Conservation (phyloP, 2,888 invertebrate species). For the Prosopocoilus inquinatus region DNA sequence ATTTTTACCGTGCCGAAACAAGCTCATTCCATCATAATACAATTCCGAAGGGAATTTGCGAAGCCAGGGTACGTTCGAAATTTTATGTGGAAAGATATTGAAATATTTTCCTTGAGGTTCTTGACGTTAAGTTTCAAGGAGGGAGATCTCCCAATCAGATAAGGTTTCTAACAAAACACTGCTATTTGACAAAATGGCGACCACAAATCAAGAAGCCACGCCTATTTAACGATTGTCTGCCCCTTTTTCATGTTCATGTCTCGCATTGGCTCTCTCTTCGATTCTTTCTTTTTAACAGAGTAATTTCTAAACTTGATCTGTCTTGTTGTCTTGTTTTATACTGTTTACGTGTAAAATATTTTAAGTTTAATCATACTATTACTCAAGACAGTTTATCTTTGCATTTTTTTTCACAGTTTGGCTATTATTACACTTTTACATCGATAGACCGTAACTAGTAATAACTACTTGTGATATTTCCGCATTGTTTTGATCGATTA, state of each 20-base stretch:
- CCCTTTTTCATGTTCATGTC: slow-evolving; percentile 50
- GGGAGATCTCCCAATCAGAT: slow-evolving; percentile 54
- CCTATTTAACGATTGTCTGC: slow-evolving; percentile 51
- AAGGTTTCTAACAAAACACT: slow-evolving; percentile 53
- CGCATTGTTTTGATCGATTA: not conserved
- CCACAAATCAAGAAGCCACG: slow-evolving; percentile 53
- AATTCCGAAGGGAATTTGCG: too few relatives aligned
- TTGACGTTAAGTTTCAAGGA: slow-evolving; percentile 34
- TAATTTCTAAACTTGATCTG: slow-evolving; percentile 43
- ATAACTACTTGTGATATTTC: not conserved
- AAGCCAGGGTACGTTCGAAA: too few relatives aligned
- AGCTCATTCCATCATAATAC: too few relatives aligned
- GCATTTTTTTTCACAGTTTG: not conserved
- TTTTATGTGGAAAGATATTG: not conserved
- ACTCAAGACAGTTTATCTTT: not conserved
- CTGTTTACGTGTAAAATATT: slow-evolving; percentile 17
- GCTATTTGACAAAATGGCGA: slow-evolving; percentile 56
- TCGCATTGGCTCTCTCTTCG: slow-evolving; percentile 50
- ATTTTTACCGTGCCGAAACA: too few relatives aligned
- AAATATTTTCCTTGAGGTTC: slow-evolving; percentile 1
- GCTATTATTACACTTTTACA: not conserved
- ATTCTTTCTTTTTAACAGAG: slow-evolving; percentile 44
- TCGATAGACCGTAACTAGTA: not conserved
- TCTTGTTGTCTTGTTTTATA: slow-evolving; percentile 29
- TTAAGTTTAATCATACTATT: slow-evolving; percentile 1